phyloP scores from a whole-genome alignment of 2,113 vertebrate species.

The Phylloscopus trochiloides region DNA sequence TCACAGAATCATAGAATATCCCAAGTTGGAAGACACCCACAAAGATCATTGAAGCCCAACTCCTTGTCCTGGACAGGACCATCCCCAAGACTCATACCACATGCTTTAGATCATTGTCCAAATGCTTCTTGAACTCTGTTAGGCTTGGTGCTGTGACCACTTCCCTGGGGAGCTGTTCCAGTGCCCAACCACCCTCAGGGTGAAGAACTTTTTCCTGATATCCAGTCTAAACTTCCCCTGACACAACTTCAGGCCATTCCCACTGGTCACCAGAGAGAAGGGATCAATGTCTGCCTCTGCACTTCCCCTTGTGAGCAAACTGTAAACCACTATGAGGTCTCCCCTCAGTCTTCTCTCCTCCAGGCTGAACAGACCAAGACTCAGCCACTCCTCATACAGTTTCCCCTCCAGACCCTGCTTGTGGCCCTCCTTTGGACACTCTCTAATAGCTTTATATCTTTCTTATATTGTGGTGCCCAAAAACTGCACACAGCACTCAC shows the following conservation, averaged over 20 bases:
- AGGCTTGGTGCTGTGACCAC: neutral
- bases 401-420: neutral
- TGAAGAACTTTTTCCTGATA: neutral
- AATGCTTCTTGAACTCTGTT: rapidly evolving
- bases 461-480: neutral
- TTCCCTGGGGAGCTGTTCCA: neutral
- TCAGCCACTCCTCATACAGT: rapidly evolving
- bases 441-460: neutral
- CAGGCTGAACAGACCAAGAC: neutral
- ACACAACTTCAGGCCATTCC: neutral
- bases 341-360: neutral
- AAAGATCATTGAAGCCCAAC: neutral
- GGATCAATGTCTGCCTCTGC: neutral
- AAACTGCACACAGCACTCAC: neutral
- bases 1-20: neutral
- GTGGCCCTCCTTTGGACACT: neutral
- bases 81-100: no score
- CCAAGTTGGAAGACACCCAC: neutral
- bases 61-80: neutral
- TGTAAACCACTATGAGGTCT: neutral
- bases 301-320: neutral
- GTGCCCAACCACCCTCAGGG: neutral
- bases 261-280: neutral
- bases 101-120: neutral
- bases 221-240: neutral